These are phyloP conservation scores for Sphaerodactylus townsendi DNA, from an alignment of 2,113 vertebrate species.

Conservation along the genomic window DNA sequence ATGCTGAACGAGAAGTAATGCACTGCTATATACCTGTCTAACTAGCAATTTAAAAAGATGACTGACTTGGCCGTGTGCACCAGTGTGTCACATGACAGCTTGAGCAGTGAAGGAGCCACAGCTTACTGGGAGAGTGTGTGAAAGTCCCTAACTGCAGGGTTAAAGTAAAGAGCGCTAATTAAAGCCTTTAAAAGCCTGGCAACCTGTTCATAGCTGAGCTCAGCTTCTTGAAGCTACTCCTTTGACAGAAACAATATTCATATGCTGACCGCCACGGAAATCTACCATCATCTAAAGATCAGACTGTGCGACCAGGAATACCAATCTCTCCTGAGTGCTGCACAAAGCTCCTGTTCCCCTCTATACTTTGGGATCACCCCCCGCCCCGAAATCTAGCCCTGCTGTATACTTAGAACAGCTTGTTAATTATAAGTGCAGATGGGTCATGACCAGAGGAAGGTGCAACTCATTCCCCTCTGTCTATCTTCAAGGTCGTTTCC, in stretches of 20 bases:
- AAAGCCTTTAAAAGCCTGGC: neutral
- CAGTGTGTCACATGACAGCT: neutral
- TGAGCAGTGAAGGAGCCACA: neutral
- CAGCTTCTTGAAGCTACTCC: neutral
- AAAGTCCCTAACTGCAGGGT: neutral
- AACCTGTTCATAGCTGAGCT: neutral
- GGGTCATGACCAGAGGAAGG: too few species aligned
- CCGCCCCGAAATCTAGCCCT: too few species aligned
- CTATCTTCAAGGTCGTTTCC: too few species aligned
- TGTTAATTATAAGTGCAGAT: too few species aligned
- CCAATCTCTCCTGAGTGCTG: too few species aligned
- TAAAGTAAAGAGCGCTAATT: neutral
- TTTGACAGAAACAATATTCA: neutral
- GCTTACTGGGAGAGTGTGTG: neutral
- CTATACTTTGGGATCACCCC: too few species aligned
- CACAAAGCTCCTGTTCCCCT: too few species aligned
- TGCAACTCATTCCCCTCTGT: too few species aligned
- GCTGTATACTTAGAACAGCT: too few species aligned
- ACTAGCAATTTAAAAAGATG: neutral
- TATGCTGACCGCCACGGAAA: too few species aligned
- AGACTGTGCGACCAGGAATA: too few species aligned
- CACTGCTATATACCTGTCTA: neutral
- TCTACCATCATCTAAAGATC: too few species aligned
- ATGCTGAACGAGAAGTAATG: neutral
- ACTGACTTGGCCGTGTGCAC: neutral